Conservation (phyloP, 2,888 invertebrate genomes). For the Danaus chrysippus region DNA sequence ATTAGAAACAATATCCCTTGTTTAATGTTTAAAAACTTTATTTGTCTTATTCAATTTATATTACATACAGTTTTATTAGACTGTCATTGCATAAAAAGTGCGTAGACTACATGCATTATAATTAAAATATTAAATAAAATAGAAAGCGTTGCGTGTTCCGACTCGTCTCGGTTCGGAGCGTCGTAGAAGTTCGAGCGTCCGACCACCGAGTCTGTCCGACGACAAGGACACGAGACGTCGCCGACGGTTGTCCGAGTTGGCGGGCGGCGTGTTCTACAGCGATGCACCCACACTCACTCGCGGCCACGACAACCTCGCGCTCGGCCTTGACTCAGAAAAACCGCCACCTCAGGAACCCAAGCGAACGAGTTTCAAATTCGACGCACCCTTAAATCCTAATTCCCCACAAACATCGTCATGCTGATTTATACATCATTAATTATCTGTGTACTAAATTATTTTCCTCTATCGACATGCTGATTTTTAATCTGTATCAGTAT, state of each 20-base stretch:
- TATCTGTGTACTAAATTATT: neutral
- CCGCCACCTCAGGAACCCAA: conserved; percentile 47
- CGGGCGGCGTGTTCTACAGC: conserved; percentile 74
- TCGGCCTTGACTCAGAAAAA: conserved; percentile 61
- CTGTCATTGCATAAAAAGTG: neutral
- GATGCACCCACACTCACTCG: conserved; percentile 50
- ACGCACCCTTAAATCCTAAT: conserved; percentile 38
- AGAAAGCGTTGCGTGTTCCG: conserved; percentile 63
- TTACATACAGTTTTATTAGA: too few relatives aligned
- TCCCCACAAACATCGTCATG: conserved; percentile 44
- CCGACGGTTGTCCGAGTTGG: conserved; percentile 68
- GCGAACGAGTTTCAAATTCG: conserved; percentile 47
- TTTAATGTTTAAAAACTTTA: neutral
- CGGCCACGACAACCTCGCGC: conserved; percentile 63
- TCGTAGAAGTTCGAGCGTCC: conserved; percentile 67
- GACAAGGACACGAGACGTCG: conserved; percentile 70
- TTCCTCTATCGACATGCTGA: neutral
- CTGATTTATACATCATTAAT: conserved; percentile 26
- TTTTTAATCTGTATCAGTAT: too few relatives aligned
- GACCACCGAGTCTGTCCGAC: conserved; percentile 61
- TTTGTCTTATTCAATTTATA: neutral
- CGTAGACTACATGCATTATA: conserved; percentile 2
- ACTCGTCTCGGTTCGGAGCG: conserved; percentile 61
- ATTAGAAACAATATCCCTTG: neutral
- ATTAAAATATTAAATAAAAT: conserved; percentile 16